phyloP scores from a whole-genome alignment of 2,888 invertebrate species.

The Dryocosmus kuriphilus region DNA sequence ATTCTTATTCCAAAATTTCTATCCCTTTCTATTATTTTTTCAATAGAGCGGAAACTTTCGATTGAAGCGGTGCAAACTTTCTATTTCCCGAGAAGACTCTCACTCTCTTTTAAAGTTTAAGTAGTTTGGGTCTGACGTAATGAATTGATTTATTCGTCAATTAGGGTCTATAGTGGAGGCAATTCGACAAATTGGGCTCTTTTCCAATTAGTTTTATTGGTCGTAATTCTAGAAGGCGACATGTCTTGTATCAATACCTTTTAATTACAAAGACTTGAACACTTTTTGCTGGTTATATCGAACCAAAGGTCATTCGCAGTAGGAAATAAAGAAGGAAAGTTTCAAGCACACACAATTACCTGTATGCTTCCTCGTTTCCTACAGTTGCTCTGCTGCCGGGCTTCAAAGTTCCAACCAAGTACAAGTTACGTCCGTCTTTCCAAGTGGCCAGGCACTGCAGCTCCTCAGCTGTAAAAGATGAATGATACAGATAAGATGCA shows the following conservation, averaged over 20 bases:
- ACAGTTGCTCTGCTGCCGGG: conserved; percentile 80
- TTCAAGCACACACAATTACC: conserved; percentile 78
- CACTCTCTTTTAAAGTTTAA: conserved; percentile 46
- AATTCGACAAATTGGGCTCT: conserved; percentile 70
- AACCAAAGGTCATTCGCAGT: conserved; percentile 17
- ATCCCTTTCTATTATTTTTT: conserved; percentile 10
- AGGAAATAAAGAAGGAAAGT: conserved; percentile 10
- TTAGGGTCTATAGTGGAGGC: conserved; percentile 59
- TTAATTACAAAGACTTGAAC: conserved; percentile 25
- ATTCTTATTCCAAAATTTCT: too few species aligned
- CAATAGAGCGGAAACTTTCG: conserved; percentile 33
- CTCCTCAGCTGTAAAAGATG: conserved; percentile 84
- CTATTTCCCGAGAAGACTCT: conserved; percentile 28
- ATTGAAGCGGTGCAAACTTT: not conserved
- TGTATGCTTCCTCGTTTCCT: conserved; percentile 87
- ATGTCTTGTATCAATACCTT: conserved; percentile 37
- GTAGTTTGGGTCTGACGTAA: conserved; percentile 51
- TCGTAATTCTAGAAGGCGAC: conserved; percentile 59
- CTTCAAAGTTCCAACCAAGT: conserved; percentile 87
- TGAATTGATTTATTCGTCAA: conserved; percentile 66
- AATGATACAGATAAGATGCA: conserved; percentile 37
- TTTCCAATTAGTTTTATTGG: conserved; percentile 77
- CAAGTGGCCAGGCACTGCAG: conserved; percentile 89
- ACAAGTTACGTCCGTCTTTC: conserved; percentile 90
- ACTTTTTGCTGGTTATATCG: conserved; percentile 10